Base-by-base conservation (phyloP, 2,797 vertebrate species). In the Chelon auratus region DNA sequence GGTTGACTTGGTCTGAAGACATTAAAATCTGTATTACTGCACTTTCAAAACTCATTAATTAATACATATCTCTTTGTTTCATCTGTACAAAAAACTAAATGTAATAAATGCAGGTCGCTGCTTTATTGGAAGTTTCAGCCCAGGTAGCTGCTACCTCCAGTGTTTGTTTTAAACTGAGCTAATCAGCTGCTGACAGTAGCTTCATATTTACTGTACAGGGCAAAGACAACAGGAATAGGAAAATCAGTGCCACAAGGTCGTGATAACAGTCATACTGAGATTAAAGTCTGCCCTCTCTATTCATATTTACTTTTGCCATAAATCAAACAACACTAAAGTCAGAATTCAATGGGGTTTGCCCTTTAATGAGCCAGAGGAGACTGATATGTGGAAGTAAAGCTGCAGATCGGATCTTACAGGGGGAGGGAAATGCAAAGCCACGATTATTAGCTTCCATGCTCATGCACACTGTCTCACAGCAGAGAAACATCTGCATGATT, bases 401-500 rank as follows among this genome's bases (percentile, higher is more conserved):
- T 72, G 74, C 67, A 70, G 63, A 85, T 83, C 69, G 78, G 40
- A 72, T 73, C 67, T 71, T 18, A 17, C 71, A 53, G 43, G 65
- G 78, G 77, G 48, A 70, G 77, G 48, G 68, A 83, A 78, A 89
- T 69, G 78, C 74, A 83, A 86, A 87, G 65, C 55, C 53, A 60
- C 24, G 67, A 77, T 86, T 83, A 80, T 83, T 81, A 87, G 81
- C 82, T 81, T 81, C 75, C 74, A 81, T 64, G 78, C 77, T 66
- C 70, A 81, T 78, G 86, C 81, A 81, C 60, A 37, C 68, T 62
- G 75, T 73, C 74, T 82, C 72, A 75, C 62, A 80, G 78, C 78
- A 39, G 66, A 75, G 78, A 82, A 88, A 84, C 81, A 87, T 86
- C 86, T 86, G 81, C 87, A 89, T 87, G 86, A 91, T 92, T 91